Base-by-base conservation (phyloP, 2,888 invertebrate genomes). In the Reticulitermes lucifugus region DNA sequence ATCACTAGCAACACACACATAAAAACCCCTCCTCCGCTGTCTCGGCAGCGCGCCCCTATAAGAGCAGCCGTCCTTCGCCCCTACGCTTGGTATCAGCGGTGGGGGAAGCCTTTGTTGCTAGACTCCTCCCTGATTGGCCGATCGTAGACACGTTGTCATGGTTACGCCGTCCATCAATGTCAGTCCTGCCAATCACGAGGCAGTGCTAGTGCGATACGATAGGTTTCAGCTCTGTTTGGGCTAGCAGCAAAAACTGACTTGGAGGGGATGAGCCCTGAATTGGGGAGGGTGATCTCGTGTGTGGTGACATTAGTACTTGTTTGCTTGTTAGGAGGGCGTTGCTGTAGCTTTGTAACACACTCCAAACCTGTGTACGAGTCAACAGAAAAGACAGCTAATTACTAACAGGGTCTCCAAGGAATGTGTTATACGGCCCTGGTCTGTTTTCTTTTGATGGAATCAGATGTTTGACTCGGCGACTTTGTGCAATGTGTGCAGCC, bases 51-150 rank as follows among this genome's bases (percentile, higher is more conserved):
- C 55, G 55, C 18, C 14, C 55, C 55, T 14, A 55, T 55, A 55
- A 12, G 55, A 55, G 18, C 14, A 55, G 55, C 55, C 1, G 55
- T 18, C 18, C 18, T 1, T 18, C 55, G 18, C 75, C 84, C 10
- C 9, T 60, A 22, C 29, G 60, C 77, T 71, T 10, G 46, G 46
- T 1, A 18, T 14, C 18, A 55, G 55, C 2, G 41, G 43, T 43
- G 83, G 75, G 60, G 79, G 71, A 14, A 60, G 70, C 46, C 85
- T 65, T 25, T n/a, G 65, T 25, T 25, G 9, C 65, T 25, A n/a
- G 43, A 83, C 87, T 85, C 86, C 84, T 87, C 86, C 88, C 87
- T 86, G 87, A 91, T 91, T 91, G 91, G 91, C 89, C 87, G 87
- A 85, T 87, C 86, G 84, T 86, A 86, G 88, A 87, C 88, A 87